phyloP scores from a whole-genome alignment of 2,797 vertebrate genomes.

The Lagodon rhomboides region DNA sequence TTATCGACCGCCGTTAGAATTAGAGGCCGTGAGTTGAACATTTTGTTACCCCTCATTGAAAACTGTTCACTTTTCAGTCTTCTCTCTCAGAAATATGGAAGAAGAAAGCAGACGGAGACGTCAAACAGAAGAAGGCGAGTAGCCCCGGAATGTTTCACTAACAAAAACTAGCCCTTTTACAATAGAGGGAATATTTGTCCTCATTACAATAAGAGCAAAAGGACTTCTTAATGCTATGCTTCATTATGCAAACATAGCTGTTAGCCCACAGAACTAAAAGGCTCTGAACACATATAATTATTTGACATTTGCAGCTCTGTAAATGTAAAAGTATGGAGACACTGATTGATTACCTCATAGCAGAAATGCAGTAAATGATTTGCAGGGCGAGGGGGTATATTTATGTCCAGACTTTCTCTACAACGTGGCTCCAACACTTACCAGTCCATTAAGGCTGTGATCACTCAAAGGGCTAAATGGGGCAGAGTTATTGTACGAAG shows the following conservation, averaged over 20 bases:
- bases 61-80: slow-evolving; percentile 33
- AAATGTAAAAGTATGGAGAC: slow-evolving; percentile 52
- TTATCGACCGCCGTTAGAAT: slow-evolving; percentile 43
- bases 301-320: slow-evolving; percentile 60
- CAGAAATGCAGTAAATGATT: slow-evolving; percentile 57
- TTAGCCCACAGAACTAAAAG: slow-evolving; percentile 46
- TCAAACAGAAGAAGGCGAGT: slow-evolving; percentile 40
- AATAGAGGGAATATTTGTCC: slow-evolving; percentile 60
- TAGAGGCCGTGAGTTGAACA: slow-evolving; percentile 30
- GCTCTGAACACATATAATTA: slow-evolving; percentile 59
- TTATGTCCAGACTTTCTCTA: slow-evolving; percentile 41
- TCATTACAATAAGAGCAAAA: slow-evolving; percentile 64
- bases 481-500: slow-evolving; percentile 55
- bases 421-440: slow-evolving; percentile 37
- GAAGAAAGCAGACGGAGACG: slow-evolving; percentile 15
- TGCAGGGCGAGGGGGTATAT: slow-evolving; percentile 34
- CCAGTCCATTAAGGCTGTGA: slow-evolving; percentile 56
- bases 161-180: slow-evolving; percentile 49
- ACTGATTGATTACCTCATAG: slow-evolving; percentile 55
- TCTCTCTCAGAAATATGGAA: slow-evolving; percentile 48
- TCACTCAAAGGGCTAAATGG: slow-evolving; percentile 69
- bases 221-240: slow-evolving; percentile 58
- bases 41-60: slow-evolving; percentile 18
- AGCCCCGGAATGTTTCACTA: slow-evolving; percentile 31
- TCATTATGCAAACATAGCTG: slow-evolving; percentile 68